Evolutionary conservation across 2,797 vertebrate genomes (phyloP), one percentile per base, ranked within the genome.

Genomic region (Chanos chanos): DNA sequence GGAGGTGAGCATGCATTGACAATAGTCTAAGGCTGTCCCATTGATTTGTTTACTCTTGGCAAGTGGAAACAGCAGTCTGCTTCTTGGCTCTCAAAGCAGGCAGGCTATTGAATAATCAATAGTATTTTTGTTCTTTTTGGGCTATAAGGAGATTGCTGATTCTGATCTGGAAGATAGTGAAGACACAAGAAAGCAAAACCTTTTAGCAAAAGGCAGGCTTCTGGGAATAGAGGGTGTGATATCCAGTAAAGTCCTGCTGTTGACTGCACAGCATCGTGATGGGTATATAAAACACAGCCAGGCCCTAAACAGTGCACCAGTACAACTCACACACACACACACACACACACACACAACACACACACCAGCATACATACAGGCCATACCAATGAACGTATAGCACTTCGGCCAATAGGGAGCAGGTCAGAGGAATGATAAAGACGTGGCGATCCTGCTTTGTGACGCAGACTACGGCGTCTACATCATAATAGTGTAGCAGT

Each of bases 21-120:
- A 25, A 39, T 22, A 55, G 61, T 58, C 48, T 67, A 56, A 59
- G 61, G 4, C 84, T 80, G 75, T 82, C 78, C 76, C 88, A 89
- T 91, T 87, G 88, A 90, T 91, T 87, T 91, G 89, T 90, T 90
- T 90, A 88, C 88, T 89, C 88, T 89, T 87, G 89, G 87, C 83
- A 79, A 81, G 83, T 85, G 86, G 85, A 87, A 89, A 85, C 82
- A 77, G 70, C 72, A 89, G 85, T 87, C 82, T 51, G 58, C 80
- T 75, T 87, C 83, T 89, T 80, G 71, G 82, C 77, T 86, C 83
- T 86, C 82, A 84, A 81, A 79, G 80, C 77, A 84, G 83, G 80
- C 77, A 73, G 72, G 59, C 72, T 83, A 77, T 87, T 89, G 85
- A 88, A 88, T 89, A 89, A 90, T 90, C 86, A 86, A 90, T 88